Evolutionary conservation across 23 tunicate species (phyloP).

Genomic region (Trididemnum clinides): DNA sequence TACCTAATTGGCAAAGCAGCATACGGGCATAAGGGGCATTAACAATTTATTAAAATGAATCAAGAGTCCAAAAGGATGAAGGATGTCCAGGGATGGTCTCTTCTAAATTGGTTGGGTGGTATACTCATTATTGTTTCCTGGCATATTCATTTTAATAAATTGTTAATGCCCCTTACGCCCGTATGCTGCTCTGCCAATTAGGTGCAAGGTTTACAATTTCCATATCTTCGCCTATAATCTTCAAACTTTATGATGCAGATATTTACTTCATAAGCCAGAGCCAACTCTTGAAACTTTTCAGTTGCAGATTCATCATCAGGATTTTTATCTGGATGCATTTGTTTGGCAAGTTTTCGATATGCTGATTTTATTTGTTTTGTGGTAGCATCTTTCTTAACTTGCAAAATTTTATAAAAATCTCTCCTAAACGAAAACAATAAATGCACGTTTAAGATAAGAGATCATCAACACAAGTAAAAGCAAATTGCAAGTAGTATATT

Average conservation of each 20-base stretch:
- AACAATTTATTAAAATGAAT: neutral
- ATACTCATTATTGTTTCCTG: no score
- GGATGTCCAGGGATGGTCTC: no score
- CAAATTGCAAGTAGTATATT: neutral
- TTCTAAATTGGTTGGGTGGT: no score
- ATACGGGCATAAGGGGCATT: no score
- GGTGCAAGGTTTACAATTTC: no score
- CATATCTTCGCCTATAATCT: no score
- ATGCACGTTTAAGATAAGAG: neutral
- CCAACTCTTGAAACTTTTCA: constrained; percentile 94
- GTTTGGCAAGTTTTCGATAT: constrained; percentile 92
- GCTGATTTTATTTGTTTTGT: constrained; percentile 97
- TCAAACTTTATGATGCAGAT: no score
- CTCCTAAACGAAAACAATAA: constrained; percentile 36
- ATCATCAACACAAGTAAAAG: neutral
- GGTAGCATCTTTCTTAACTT: constrained; percentile 80
- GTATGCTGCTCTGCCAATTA: no score
- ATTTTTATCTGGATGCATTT: constrained; percentile 99
- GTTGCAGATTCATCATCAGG: constrained; percentile 92
- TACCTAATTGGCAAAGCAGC: no score
- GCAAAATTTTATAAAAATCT: constrained; percentile 83
- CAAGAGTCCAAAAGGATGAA: no score
- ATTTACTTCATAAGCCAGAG: constrained; percentile 85
- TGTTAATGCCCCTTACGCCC: no score
- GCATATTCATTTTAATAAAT: no score